Conservation (phyloP, 2,797 vertebrate species). For the Brachyrhaphis roseni region DNA sequence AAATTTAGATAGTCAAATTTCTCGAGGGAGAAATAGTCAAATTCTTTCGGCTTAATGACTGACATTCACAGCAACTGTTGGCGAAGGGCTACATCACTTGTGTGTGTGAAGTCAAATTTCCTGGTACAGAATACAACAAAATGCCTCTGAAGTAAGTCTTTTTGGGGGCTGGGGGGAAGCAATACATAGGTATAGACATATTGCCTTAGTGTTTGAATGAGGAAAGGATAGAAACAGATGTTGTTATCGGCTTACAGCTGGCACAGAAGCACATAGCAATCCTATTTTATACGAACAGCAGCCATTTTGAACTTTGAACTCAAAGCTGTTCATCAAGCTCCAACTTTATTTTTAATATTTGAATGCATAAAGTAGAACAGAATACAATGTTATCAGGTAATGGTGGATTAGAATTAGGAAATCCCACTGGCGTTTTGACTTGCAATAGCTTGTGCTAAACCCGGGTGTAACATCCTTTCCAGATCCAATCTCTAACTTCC, state of each 20-base stretch:
- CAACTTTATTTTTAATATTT: not conserved
- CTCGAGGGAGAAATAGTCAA: not conserved
- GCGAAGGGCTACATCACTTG: not conserved
- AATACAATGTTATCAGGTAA: slow-evolving; percentile 12
- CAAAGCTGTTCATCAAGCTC: not conserved
- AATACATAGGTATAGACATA: not conserved
- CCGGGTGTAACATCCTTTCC: not conserved
- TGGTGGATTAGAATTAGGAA: not conserved
- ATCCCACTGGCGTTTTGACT: not conserved
- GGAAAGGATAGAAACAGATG: not conserved
- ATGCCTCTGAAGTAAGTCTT: not conserved
- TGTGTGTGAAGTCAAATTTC: not conserved
- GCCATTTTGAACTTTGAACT: slow-evolving; percentile 2
- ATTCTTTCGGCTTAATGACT: not conserved
- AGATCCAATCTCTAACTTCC: not conserved
- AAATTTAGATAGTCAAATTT: no score
- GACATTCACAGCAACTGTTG: not conserved
- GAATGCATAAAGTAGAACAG: not conserved
- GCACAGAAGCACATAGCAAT: not conserved
- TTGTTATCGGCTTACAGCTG: not conserved
- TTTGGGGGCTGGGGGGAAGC: no score
- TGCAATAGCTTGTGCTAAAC: not conserved
- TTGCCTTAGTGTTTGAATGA: not conserved
- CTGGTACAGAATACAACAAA: not conserved
- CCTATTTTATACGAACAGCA: not conserved